Base-by-base conservation (phyloP, 2,888 invertebrate genomes). In the Synanthedon myopaeformis region DNA sequence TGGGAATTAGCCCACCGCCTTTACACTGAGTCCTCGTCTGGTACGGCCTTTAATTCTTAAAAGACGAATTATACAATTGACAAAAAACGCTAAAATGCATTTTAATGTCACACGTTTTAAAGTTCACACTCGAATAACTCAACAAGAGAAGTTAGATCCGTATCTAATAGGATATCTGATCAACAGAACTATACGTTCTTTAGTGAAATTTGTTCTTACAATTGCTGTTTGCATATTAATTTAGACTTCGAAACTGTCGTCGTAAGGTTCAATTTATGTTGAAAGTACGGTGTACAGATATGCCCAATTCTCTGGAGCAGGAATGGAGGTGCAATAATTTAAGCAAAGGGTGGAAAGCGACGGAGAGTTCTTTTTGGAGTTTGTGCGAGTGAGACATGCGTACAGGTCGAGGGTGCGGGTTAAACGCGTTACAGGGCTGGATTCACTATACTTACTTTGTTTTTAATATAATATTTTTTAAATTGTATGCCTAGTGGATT, bases 311-410 rank as follows among this genome's bases (percentile, higher is more conserved):
- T 66, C 61, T 62, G 60, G 69, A 54, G 69, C 66, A 64, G 64
- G 69, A 70, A 64, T 67, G 73, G 75, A 81, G 81, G 84, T 77
- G 82, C 82, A 85, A 87, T 87, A 86, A 87, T 87, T 87, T 85
- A 86, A 86, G 86, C 85, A 82, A 83, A 77, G 85, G 87, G 83
- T 80, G 84, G 85, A 84, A 81, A 71, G 86, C 85, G 86, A 86
- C 75, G 76, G 86, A 76, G 70, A 78, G 82, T 86, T 86, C 86
- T 87, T 87, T 87, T 87, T 86, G 82, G 77, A 83, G 82, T 86
- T 85, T 82, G 87, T 86, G 87, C 82, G 87, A 87, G 86, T 83
- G 87, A 86, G 86, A 87, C 72, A 77, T 86, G 86, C 86, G 85
- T 86, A 85, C 76, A 71, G 82, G 79, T 76, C 76, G 82, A 51